Percentiles rank a stretch among this genome's conserved stretches.
Conservation (phyloP, 92 coral and sea anemone genomes). For the Hydrozoanthus gracilis region DNA sequence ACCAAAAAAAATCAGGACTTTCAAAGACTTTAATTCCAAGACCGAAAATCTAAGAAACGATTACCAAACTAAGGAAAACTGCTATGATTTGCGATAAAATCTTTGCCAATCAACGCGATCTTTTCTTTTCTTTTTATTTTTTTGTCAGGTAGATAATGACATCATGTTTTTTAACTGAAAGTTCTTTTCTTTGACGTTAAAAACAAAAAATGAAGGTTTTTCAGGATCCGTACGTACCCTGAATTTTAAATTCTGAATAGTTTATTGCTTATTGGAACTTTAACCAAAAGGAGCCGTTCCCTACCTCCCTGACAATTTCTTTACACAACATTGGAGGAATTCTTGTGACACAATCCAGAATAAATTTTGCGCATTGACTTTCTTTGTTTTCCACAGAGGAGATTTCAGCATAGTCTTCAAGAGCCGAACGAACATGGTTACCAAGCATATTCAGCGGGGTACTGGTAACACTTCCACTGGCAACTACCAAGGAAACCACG, state of each 20-base stretch:
- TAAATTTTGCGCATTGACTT: constrained; percentile 62
- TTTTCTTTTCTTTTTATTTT: no score
- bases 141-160: no score
- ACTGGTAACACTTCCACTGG: constrained; percentile 75
- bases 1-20: no score
- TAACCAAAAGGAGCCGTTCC: not conserved
- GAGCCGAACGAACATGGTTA: constrained; percentile 76
- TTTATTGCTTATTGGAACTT: no score
- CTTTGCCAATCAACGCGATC: no score
- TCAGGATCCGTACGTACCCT: not conserved
- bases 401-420: constrained; percentile 31
- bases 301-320: constrained; percentile 79
- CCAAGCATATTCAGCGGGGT: constrained; percentile 83
- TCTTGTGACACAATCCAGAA: constrained; percentile 74
- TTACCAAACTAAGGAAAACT: no score
- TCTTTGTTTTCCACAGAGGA: constrained; percentile 42
- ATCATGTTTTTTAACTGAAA: no score
- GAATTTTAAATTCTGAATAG: not conserved
- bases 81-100: no score
- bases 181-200: no score
- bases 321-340: constrained; percentile 75
- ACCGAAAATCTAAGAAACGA: no score
- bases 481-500: constrained; percentile 84
- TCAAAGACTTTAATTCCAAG: no score
- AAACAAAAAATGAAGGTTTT: not conserved